Percentiles rank a stretch among this genome's conserved stretches.
Evolutionary conservation across 2,888 invertebrate genomes (phyloP).

Genomic region (Melinopterus prodromus): DNA sequence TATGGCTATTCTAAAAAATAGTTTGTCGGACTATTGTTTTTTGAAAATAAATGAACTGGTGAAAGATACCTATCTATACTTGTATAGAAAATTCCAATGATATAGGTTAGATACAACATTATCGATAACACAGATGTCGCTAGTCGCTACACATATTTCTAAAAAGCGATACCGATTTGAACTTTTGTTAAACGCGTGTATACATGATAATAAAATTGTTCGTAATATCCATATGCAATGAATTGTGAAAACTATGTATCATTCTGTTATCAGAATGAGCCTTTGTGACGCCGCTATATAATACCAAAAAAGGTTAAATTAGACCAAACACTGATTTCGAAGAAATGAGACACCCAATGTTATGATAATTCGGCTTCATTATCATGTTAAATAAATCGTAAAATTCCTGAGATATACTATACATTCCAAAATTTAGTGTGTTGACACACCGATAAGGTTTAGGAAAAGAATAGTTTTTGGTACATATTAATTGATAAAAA

Average conservation of each 20-base stretch:
- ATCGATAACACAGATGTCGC: neutral
- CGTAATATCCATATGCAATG: too few relatives aligned
- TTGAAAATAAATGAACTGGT: too few relatives aligned
- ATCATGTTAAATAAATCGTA: neutral
- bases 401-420: neutral
- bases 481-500: too few relatives aligned
- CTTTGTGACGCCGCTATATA: neutral
- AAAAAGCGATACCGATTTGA: neutral
- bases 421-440: neutral
- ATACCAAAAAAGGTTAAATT: neutral
- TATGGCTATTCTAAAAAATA: too few relatives aligned
- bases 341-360: neutral
- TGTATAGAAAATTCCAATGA: too few relatives aligned
- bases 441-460: neutral
- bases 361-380: neutral
- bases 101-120: too few relatives aligned
- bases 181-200: too few relatives aligned
- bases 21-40: too few relatives aligned
- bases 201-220: too few relatives aligned
- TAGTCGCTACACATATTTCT: neutral
- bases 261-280: neutral
- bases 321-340: neutral
- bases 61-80: too few relatives aligned
- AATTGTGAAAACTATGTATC: too few relatives aligned
- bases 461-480: neutral